Evolutionary conservation across 2,888 invertebrate species (phyloP), one percentile per base, ranked within the genome.

Genomic region (Perdita meconis): DNA sequence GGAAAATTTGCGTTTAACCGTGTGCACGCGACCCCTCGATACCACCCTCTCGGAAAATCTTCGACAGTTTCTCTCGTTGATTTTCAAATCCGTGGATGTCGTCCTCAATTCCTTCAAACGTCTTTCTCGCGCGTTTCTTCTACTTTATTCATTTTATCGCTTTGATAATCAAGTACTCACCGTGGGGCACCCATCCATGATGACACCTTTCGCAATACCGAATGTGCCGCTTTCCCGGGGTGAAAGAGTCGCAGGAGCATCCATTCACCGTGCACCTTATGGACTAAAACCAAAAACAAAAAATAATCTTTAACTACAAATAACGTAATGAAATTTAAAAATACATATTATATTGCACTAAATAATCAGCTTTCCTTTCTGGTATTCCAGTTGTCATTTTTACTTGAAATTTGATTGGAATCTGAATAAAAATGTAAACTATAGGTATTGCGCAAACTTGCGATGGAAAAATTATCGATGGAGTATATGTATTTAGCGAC

Each of bases 131-230:
- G 19, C 24, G 16, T 1, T 38, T 38, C 2, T 1, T 13, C 12
- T 1, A n/a, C 2, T 6, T 42, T 12, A 16, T 2, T 6, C 6
- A 4, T 34, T 47, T 22, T 13, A 6, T 63, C 44, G 13, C 22
- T 22, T 38, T 5, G 22, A 38, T 34, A 61, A n/a, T 16, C 1
- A 56, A 53, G 66, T 78, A 93, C 95, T 95, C 91, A 96, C 96
- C 96, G 92, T 96, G 96, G 84, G 95, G 95, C 72, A 96, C 95
- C 96, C 96, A 96, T 81, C 95, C 95, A 92, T 96, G 96, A 87
- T 94, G 94, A 91, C 96, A 96, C 81, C 94, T 94, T 87, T 95
- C 95, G 93, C 96, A 96, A 90, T 94, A 94, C 68, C 96, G 94
- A 77, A 95, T 93, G 88, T 94, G 94, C 83, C 94, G 91, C 89